Base-by-base conservation (phyloP, 1,140 invertebrate genomes). In the Dendrolimus punctatus region DNA sequence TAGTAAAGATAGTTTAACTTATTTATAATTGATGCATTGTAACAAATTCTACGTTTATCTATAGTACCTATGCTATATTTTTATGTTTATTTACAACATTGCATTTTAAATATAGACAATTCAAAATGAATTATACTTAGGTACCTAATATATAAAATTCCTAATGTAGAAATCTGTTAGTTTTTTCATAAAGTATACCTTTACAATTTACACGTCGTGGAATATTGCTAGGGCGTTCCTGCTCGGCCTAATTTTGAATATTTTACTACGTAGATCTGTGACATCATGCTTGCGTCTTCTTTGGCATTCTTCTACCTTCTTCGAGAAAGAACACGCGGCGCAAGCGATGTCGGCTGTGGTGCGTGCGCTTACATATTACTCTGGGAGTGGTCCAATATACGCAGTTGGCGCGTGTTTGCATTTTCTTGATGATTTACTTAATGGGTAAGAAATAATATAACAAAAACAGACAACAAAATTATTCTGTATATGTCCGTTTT, bases 341-440 rank as follows among this genome's bases (percentile, higher is more conserved):
- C 72, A 78, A 39, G 58, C 74, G 0, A 69, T 75, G 66, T 49
- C 74, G 0, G 74, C 80, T 4, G 73, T 80, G 5, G 42, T 80
- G 4, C 60, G 82, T 0, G 63, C 74, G 0, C 55, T 83, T 4
- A 62, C 70, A 6, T 79, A 82, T 49, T 83, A 76, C 50, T 60
- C 70, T 0, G 59, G 64, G 2, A 75, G 64, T 38, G 71, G 72
- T 5, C 64, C 64, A 8, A 60, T 58, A 8, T 66, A 53, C 0
- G 67, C 78, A 38, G 61, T 78, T 1, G 69, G 83, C 42, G 55
- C 57, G 6, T 80, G 78, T 50, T 55, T 85, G 49, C 76, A 82
- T 53, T 83, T 83, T 50, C 61, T 84, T 2, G 82, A 69, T 43
- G 77, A 85, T 61, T 58, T 85, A 8, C 60, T 85, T 1, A 70